A percentile compares a stretch with the other conserved stretches of the same genome.
These are phyloP conservation scores for Steromphala cineraria DNA, from an alignment of 2,888 invertebrate species.

Conservation along the genomic window DNA sequence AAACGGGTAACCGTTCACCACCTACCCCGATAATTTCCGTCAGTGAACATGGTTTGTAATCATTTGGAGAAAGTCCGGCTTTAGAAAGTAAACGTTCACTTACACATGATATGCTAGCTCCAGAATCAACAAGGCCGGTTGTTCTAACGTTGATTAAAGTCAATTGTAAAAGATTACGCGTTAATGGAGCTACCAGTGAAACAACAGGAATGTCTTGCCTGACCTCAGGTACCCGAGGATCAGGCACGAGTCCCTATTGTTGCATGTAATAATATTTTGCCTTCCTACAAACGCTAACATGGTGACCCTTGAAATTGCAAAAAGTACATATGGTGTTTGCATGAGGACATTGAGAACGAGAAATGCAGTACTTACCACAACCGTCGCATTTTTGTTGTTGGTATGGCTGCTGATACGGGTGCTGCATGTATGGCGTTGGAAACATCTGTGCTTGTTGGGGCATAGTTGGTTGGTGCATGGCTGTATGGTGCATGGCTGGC, in stretches of 20 bases:
- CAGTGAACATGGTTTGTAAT: too few species aligned
- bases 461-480: too few species aligned
- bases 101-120: not conserved
- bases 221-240: not conserved
- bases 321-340: not conserved
- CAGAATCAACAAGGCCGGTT: not conserved
- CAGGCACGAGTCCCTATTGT: not conserved
- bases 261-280: too few species aligned
- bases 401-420: too few species aligned
- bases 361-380: not conserved
- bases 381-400: not conserved
- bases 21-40: too few species aligned
- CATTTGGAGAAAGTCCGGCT: not conserved
- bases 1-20: too few species aligned
- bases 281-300: not conserved
- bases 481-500: too few species aligned
- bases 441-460: too few species aligned
- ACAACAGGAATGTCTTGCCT: not conserved
- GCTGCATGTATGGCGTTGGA: too few species aligned
- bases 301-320: not conserved
- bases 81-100: too few species aligned
- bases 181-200: not conserved
- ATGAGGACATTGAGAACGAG: not conserved
- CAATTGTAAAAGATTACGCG: not conserved
- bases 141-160: not conserved